phyloP scores from a whole-genome alignment of 2,888 invertebrate species.

The Pristionchus japonicus region DNA sequence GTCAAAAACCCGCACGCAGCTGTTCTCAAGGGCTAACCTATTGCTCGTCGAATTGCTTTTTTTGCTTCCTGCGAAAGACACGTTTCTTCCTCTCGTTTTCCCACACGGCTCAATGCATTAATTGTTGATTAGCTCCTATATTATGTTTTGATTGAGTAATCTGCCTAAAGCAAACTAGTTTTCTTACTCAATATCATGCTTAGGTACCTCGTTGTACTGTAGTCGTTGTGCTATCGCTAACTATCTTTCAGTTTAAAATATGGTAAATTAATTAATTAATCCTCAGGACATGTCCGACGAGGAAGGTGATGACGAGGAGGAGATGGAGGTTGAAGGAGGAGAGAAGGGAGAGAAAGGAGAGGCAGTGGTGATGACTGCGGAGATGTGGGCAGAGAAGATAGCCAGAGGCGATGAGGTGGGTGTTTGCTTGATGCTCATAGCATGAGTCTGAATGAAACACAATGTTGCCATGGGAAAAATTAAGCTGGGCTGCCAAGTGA shows the following conservation, averaged over 20 bases:
- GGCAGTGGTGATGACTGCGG: background rate
- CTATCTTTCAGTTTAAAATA: too few relatives aligned
- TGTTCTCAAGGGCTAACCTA: background rate
- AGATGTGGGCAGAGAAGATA: background rate
- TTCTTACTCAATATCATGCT: too few relatives aligned
- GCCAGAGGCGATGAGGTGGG: slow-evolving; percentile 9
- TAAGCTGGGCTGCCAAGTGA: too few relatives aligned
- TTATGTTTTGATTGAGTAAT: too few relatives aligned
- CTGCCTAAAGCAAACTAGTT: too few relatives aligned
- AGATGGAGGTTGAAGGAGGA: slow-evolving; percentile 8
- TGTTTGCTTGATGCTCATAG: too few relatives aligned
- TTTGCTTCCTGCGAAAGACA: background rate
- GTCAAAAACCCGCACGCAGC: background rate
- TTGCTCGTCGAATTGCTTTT: background rate
- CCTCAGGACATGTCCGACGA: slow-evolving; percentile 17
- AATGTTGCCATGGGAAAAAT: too few relatives aligned
- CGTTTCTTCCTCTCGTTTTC: background rate
- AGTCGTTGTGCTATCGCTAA: too few relatives aligned
- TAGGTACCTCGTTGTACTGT: too few relatives aligned
- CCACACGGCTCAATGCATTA: too few relatives aligned
- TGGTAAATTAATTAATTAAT: background rate
- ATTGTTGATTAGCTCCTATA: too few relatives aligned
- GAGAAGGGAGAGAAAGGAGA: background rate
- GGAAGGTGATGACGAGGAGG: slow-evolving; percentile 11
- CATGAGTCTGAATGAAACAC: too few relatives aligned